These are phyloP conservation scores for Hoplostethus atlanticus DNA, from an alignment of 2,797 vertebrate species.

Conservation along the genomic window DNA sequence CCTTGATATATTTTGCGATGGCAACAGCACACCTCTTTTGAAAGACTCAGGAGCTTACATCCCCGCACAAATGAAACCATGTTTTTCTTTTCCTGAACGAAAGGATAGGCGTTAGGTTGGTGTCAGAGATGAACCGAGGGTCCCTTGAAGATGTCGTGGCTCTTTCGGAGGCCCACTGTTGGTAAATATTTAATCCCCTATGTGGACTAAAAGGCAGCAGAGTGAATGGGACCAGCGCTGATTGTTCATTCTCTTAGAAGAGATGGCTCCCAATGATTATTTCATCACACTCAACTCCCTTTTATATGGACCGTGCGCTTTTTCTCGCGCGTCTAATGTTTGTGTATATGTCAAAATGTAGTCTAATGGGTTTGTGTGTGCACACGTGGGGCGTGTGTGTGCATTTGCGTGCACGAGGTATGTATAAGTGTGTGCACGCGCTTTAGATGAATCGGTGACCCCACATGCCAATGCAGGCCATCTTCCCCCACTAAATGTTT, in stretches of 20 bases:
- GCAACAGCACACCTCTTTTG: slow-evolving; percentile 21
- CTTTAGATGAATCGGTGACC: slow-evolving; percentile 47
- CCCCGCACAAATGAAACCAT: slow-evolving; percentile 56
- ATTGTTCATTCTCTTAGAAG: slow-evolving; percentile 84
- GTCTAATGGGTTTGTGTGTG: slow-evolving; percentile 42
- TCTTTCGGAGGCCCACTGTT: slow-evolving; percentile 61
- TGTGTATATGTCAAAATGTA: slow-evolving; percentile 37
- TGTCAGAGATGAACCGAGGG: slow-evolving; percentile 51
- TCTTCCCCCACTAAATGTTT: slow-evolving; percentile 69
- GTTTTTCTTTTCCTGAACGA: slow-evolving; percentile 57
- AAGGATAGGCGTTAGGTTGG: slow-evolving; percentile 62
- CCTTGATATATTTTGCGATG: slow-evolving; percentile 34
- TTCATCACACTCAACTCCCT: slow-evolving; percentile 73
- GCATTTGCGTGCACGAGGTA: neutral
- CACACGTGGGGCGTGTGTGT: neutral
- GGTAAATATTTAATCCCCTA: slow-evolving; percentile 82
- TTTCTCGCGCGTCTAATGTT: slow-evolving; percentile 45
- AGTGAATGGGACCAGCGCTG: slow-evolving; percentile 74
- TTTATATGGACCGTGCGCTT: slow-evolving; percentile 38
- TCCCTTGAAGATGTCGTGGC: slow-evolving; percentile 62
- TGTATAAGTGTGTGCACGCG: slow-evolving; percentile 8
- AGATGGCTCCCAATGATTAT: slow-evolving; percentile 81
- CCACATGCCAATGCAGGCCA: slow-evolving; percentile 40
- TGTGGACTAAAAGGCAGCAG: slow-evolving; percentile 63
- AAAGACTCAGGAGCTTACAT: slow-evolving; percentile 50